A percentile compares a stretch with the other conserved stretches of the same genome.
phyloP scores from a whole-genome alignment of 2,113 vertebrate species.

The Coturnix japonica region DNA sequence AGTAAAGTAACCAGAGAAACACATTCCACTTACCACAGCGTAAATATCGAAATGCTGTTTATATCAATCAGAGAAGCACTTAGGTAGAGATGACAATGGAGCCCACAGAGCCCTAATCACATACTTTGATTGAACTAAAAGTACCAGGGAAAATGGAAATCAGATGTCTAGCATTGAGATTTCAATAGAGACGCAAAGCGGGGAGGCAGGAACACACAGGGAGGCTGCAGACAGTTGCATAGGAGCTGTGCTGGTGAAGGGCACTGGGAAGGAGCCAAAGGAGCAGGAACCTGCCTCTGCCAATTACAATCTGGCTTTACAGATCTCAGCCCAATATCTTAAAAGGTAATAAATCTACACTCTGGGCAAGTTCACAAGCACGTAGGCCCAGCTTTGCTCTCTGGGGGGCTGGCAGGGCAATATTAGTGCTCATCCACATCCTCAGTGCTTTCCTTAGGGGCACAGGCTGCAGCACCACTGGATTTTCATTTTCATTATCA shows the following conservation, averaged over 20 bases:
- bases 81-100: constrained; percentile 44
- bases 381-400: too few relatives aligned
- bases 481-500: background rate
- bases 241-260: rapidly evolving
- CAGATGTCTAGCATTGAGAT: background rate
- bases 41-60: constrained; percentile 12
- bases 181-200: background rate
- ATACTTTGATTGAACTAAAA: background rate
- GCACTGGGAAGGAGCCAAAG: background rate
- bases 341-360: too few relatives aligned
- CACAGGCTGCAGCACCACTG: rapidly evolving
- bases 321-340: too few relatives aligned
- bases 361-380: rapidly evolving
- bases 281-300: background rate
- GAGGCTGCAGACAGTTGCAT: rapidly evolving
- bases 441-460: background rate
- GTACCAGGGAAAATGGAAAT: background rate
- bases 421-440: rapidly evolving
- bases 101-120: background rate
- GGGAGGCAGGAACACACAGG: rapidly evolving
- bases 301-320: too few relatives aligned
- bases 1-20: background rate
- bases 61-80: constrained; percentile 48
- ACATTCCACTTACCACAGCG: background rate
- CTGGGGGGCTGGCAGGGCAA: background rate